Conservation (phyloP, 2,888 invertebrate genomes). For the Archips xylosteana region DNA sequence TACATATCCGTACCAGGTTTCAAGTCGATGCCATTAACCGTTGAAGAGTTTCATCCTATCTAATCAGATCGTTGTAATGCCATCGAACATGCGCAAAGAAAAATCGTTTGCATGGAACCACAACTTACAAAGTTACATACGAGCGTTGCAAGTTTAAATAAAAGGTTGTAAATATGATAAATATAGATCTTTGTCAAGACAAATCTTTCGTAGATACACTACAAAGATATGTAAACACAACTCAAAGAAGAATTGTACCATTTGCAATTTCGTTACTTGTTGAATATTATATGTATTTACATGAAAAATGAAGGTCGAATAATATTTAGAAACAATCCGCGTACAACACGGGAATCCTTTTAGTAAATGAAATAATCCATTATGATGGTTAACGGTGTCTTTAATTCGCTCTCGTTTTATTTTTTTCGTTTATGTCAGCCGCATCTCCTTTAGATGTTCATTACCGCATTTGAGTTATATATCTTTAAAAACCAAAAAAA, state of each 20-base stretch:
- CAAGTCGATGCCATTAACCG: too few species aligned
- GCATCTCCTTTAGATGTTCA: neutral
- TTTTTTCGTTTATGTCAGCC: neutral
- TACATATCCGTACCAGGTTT: too few species aligned
- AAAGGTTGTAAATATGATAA: too few species aligned
- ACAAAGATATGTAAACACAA: neutral
- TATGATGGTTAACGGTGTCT: neutral
- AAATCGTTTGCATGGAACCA: too few species aligned
- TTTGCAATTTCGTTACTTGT: neutral
- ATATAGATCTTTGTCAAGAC: too few species aligned
- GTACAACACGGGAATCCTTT: conserved; percentile 52
- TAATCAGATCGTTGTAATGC: too few species aligned
- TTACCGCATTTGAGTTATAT: neutral
- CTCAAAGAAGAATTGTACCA: neutral
- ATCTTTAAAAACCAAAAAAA: neutral
- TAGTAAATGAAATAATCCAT: conserved; percentile 18
- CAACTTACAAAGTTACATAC: too few species aligned
- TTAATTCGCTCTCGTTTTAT: neutral
- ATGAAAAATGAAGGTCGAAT: neutral
- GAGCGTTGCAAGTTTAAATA: too few species aligned
- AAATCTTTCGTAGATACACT: too few species aligned
- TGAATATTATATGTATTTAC: neutral
- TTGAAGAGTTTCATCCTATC: too few species aligned
- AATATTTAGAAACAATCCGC: conserved; percentile 31
- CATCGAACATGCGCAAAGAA: too few species aligned